Conservation (phyloP, 2,113 vertebrate species). For the Copsychus sechellarum region DNA sequence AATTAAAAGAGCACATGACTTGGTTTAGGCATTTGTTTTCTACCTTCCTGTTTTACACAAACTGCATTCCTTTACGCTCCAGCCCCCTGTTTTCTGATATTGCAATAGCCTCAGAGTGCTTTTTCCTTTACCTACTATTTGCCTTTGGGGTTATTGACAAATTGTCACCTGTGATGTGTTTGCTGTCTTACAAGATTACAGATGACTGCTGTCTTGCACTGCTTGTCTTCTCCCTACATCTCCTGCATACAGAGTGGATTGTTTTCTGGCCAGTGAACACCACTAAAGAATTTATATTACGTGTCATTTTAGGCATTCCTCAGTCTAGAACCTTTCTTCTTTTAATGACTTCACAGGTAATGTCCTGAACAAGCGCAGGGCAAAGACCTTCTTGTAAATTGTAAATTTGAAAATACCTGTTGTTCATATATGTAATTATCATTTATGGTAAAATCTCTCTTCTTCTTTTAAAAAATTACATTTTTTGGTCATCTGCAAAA, state of each 20-base stretch:
- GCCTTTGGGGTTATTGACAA: background rate
- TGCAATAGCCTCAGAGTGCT: background rate
- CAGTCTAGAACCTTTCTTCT: background rate
- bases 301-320: background rate
- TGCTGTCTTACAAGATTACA: conserved; percentile 1
- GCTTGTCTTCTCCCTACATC: background rate
- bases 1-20: background rate
- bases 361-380: background rate
- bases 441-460: background rate
- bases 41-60: background rate
- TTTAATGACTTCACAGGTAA: background rate
- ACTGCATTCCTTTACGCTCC: background rate
- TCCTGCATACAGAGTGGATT: background rate
- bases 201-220: background rate
- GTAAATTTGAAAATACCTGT: background rate
- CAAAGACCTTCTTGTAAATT: background rate
- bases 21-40: background rate
- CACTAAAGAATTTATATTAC: background rate
- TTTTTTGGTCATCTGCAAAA: background rate
- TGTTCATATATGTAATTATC: background rate
- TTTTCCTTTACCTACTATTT: background rate
- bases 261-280: background rate
- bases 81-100: background rate
- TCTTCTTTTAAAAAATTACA: background rate
- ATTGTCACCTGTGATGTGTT: background rate